phyloP scores from a whole-genome alignment of 2,888 invertebrate species.

The Thysanoteuthis rhombus region DNA sequence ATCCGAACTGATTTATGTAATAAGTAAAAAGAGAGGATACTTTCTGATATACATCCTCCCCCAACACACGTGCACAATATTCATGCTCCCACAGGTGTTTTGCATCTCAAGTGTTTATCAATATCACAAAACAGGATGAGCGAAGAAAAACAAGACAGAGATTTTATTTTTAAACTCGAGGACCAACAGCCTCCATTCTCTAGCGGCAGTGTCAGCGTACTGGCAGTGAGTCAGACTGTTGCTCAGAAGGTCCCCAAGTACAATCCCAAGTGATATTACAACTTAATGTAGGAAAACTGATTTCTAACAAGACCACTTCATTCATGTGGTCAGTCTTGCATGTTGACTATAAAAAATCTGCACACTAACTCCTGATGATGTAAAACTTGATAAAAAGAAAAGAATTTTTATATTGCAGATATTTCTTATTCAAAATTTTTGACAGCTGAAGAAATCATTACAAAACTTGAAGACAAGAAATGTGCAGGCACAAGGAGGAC shows the following conservation, averaged over 20 bases:
- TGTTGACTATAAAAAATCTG: neutral
- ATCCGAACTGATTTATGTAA: neutral
- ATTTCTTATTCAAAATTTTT: too few relatives aligned
- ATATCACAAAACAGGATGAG: neutral
- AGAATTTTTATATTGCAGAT: too few relatives aligned
- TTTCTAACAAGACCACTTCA: neutral
- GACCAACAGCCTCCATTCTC: neutral
- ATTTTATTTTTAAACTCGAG: neutral
- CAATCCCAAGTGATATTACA: neutral
- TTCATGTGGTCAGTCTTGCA: too few relatives aligned
- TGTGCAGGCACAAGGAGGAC: too few relatives aligned
- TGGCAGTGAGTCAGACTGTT: neutral
- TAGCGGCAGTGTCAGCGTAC: neutral
- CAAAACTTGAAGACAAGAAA: too few relatives aligned
- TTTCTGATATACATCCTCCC: neutral
- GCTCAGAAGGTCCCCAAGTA: neutral
- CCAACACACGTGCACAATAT: neutral
- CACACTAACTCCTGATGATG: neutral
- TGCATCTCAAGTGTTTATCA: neutral
- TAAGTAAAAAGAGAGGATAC: neutral
- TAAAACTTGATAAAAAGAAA: neutral
- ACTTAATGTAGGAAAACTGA: neutral
- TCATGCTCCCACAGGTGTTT: neutral
- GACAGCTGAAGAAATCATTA: too few relatives aligned
- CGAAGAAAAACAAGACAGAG: neutral